phyloP scores from a whole-genome alignment of 2,797 vertebrate species.

The Artibeus lituratus region DNA sequence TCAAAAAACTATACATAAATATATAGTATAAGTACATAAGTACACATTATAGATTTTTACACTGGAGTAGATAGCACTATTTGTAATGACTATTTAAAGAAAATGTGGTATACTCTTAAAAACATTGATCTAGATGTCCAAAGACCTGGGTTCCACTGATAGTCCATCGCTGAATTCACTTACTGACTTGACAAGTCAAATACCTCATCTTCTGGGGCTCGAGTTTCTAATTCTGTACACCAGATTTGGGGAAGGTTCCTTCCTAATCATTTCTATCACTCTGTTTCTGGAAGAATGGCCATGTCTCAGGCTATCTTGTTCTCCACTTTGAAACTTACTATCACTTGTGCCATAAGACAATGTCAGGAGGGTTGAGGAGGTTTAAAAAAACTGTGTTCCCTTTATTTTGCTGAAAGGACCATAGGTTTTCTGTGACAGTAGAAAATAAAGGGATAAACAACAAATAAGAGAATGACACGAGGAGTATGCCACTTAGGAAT shows the following conservation, averaged over 20 bases:
- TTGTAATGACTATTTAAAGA: not conserved
- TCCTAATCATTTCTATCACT: not conserved
- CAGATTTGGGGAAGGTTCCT: not conserved
- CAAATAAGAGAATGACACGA: not conserved
- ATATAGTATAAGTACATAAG: not conserved
- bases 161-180: not conserved
- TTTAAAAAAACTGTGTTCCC: not conserved
- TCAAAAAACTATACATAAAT: not conserved
- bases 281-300: not conserved
- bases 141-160: not conserved
- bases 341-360: not conserved
- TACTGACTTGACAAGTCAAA: not conserved
- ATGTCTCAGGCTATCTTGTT: not conserved
- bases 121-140: not conserved
- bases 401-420: not conserved
- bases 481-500: not conserved
- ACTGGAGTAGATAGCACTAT: not conserved
- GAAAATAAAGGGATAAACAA: not conserved
- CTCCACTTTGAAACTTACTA: not conserved
- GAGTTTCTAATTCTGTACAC: not conserved
- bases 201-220: not conserved
- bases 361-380: not conserved
- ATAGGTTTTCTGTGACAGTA: not conserved
- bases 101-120: not conserved
- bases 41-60: not conserved